Evolutionary conservation across 2,113 vertebrate species (phyloP).

Genomic region (Crypturellus undulatus): DNA sequence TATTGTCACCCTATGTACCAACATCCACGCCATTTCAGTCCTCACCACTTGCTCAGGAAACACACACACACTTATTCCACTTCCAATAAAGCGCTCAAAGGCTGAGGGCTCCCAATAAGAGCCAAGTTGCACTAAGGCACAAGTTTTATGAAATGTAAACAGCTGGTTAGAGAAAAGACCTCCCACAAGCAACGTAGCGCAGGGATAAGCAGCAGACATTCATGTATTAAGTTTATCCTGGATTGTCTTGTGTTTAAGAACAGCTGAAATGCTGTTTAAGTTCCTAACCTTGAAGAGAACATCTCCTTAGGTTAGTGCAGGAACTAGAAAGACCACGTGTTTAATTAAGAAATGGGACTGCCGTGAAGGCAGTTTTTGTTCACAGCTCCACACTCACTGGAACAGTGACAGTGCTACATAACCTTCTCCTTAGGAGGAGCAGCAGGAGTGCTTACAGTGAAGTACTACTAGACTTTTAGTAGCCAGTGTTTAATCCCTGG

Average conservation of each 20-base stretch:
- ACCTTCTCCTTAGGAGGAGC: background rate
- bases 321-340: background rate
- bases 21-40: background rate
- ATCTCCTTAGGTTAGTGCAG: background rate
- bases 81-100: background rate
- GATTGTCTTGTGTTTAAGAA: too few species aligned
- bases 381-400: background rate
- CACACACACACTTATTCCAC: too few species aligned
- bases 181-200: accelerated
- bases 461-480: background rate
- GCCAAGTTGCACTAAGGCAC: background rate
- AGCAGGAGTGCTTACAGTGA: background rate
- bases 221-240: too few species aligned
- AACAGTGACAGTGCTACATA: background rate
- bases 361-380: background rate
- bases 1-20: accelerated
- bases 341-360: background rate
- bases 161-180: background rate
- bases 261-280: background rate
- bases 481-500: background rate
- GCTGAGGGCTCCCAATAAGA: background rate
- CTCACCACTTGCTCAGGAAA: too few species aligned
- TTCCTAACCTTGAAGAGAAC: background rate
- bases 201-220: background rate
- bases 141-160: background rate